Percentiles rank a stretch among this genome's conserved stretches.
These are phyloP conservation scores for Peromyscus californicus DNA, from an alignment of 2,113 vertebrate species.

Conservation along the genomic window DNA sequence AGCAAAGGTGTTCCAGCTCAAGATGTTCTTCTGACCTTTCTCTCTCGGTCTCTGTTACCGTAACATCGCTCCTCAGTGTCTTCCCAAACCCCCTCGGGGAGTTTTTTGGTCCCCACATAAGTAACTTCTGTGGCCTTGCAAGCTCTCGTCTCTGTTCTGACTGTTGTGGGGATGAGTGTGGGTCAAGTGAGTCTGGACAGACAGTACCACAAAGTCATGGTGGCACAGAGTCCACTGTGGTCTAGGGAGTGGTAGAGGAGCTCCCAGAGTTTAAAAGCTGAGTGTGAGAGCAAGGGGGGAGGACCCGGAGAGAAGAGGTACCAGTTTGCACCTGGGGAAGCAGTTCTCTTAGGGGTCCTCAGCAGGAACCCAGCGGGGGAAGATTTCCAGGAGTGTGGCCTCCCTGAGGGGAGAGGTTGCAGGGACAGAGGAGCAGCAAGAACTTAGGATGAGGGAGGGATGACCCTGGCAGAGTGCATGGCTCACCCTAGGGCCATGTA, in stretches of 20 bases:
- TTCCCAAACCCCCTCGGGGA: not conserved
- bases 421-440: not conserved
- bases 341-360: not conserved
- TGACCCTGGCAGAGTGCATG: not conserved
- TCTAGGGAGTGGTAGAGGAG: not conserved
- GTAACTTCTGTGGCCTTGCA: not conserved
- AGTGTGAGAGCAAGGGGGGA: too few relatives aligned
- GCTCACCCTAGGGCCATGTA: not conserved
- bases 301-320: not conserved
- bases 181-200: not conserved
- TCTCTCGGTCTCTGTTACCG: not conserved
- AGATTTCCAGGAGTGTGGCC: not conserved
- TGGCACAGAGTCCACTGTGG: not conserved
- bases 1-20: not conserved
- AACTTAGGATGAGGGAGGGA: not conserved
- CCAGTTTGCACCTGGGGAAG: not conserved
- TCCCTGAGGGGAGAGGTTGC: not conserved
- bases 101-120: not conserved
- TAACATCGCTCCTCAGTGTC: fast-evolving
- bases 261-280: not conserved
- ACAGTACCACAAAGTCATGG: fast-evolving
- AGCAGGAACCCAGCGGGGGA: not conserved
- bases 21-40: not conserved
- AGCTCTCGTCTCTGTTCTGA: not conserved
- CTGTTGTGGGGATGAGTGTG: not conserved